phyloP scores from a whole-genome alignment of 1,140 invertebrate genomes.

The Chrysomallon squamiferum region DNA sequence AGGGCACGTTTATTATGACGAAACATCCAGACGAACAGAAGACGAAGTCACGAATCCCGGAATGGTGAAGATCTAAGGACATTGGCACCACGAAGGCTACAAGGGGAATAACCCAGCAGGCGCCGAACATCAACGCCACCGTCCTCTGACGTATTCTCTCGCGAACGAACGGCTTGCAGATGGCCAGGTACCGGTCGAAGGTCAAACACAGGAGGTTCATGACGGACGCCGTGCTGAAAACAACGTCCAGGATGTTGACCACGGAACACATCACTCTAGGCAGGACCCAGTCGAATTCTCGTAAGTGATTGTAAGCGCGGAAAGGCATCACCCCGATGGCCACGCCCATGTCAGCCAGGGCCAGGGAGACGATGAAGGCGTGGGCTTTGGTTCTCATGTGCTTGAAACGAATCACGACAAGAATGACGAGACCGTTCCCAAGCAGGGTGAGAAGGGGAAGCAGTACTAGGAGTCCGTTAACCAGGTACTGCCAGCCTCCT shows the following conservation, averaged over 20 bases:
- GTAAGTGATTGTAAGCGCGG: constrained; percentile 56
- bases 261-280: constrained; percentile 94
- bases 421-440: constrained; percentile 88
- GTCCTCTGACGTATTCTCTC: constrained; percentile 79
- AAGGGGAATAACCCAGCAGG: constrained; percentile 91
- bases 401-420: constrained; percentile 76
- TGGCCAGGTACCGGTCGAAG: constrained; percentile 95
- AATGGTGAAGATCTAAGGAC: constrained; percentile 60
- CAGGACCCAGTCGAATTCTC: constrained; percentile 86
- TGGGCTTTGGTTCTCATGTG: constrained; percentile 85
- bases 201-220: constrained; percentile 96
- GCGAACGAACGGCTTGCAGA: constrained; percentile 96
- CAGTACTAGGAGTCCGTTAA: background rate
- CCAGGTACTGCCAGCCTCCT: background rate
- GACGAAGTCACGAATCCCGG: background rate
- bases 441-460: constrained; percentile 3
- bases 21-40: constrained; percentile 2
- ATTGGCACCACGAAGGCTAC: constrained; percentile 95
- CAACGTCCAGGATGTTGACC: constrained; percentile 97
- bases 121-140: constrained; percentile 84
- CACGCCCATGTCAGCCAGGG: constrained; percentile 92
- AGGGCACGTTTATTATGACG: constrained; percentile 68
- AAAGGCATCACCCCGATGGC: constrained; percentile 75
- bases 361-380: constrained; percentile 89
- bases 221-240: constrained; percentile 97